Base-by-base conservation (phyloP, 2,888 invertebrate genomes). In the Nycteola revayana region DNA sequence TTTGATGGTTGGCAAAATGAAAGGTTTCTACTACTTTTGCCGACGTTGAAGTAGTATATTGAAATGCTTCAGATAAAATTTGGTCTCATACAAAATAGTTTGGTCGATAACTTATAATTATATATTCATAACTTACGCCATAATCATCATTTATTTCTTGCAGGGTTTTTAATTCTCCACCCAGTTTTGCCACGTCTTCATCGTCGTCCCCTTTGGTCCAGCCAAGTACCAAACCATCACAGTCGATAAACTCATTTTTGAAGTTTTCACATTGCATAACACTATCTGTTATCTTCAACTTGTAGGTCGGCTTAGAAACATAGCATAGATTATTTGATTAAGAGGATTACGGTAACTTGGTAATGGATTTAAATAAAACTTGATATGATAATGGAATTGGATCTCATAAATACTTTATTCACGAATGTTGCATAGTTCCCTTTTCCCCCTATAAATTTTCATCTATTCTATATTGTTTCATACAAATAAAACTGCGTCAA, bases 41-140 rank as follows among this genome's bases (percentile, higher is more conserved):
- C n/a, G n/a, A n/a, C n/a, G n/a, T n/a, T n/a, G n/a, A n/a, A n/a
- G n/a, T n/a, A n/a, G n/a, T n/a, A n/a, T n/a, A n/a, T n/a, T n/a
- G n/a, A n/a, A n/a, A n/a, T n/a, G n/a, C n/a, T n/a, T n/a, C n/a
- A n/a, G n/a, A n/a, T n/a, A n/a, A n/a, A n/a, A n/a, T n/a, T n/a
- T n/a, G n/a, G n/a, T n/a, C n/a, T n/a, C n/a, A n/a, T n/a, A n/a
- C n/a, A n/a, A n/a, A n/a, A n/a, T n/a, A n/a, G n/a, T n/a, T n/a
- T n/a, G n/a, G n/a, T n/a, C n/a, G n/a, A n/a, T n/a, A n/a, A n/a
- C n/a, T n/a, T n/a, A n/a, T n/a, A n/a, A n/a, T n/a, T n/a, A n/a
- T n/a, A n/a, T n/a, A n/a, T n/a, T n/a, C n/a, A n/a, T 11, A 26
- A 24, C 53, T 48, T 37, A 54, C 54, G 10, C 45, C 45, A 10